Evolutionary conservation across 1,140 invertebrate species (phyloP).

Genomic region (Scaptomyza hsui): DNA sequence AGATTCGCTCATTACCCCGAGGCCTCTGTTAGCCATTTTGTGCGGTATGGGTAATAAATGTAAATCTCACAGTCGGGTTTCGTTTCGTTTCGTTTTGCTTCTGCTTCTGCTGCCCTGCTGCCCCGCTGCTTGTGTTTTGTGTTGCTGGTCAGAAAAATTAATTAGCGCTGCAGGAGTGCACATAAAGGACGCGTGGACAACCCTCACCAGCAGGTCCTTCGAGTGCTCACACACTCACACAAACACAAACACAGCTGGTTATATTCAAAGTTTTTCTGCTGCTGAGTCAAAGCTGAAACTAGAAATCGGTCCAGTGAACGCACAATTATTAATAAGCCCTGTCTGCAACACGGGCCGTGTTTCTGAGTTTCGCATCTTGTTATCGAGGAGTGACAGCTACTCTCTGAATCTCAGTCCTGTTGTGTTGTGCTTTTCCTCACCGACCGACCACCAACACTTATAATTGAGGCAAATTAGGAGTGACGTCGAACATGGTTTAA

Average conservation of each 20-base stretch:
- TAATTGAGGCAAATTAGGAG: slow-evolving; percentile 80
- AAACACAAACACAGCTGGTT: slow-evolving; percentile 10
- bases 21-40: slow-evolving; percentile 60
- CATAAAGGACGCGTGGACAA: slow-evolving; percentile 37
- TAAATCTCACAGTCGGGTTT: slow-evolving; percentile 63
- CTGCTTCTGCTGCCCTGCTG: slow-evolving; percentile 2
- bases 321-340: slow-evolving; percentile 73
- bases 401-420: neutral
- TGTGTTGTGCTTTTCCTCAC: slow-evolving; percentile 18
- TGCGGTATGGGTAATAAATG: slow-evolving; percentile 71
- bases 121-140: slow-evolving; percentile 37
- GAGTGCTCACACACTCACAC: slow-evolving; percentile 25
- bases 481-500: slow-evolving; percentile 74
- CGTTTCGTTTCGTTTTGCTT: neutral
- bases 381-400: slow-evolving; percentile 12
- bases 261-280: neutral
- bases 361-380: slow-evolving; percentile 20
- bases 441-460: slow-evolving; percentile 11
- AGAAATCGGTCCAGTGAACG: slow-evolving; percentile 32
- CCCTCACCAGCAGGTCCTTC: slow-evolving; percentile 7
- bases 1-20: slow-evolving; percentile 62
- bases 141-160: slow-evolving; percentile 77
- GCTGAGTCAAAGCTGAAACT: slow-evolving; percentile 59
- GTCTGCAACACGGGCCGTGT: neutral
- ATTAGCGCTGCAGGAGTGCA: slow-evolving; percentile 80